These are phyloP conservation scores for Mesochorus sp. DNA, from an alignment of 2,888 invertebrate species.

Conservation along the genomic window DNA sequence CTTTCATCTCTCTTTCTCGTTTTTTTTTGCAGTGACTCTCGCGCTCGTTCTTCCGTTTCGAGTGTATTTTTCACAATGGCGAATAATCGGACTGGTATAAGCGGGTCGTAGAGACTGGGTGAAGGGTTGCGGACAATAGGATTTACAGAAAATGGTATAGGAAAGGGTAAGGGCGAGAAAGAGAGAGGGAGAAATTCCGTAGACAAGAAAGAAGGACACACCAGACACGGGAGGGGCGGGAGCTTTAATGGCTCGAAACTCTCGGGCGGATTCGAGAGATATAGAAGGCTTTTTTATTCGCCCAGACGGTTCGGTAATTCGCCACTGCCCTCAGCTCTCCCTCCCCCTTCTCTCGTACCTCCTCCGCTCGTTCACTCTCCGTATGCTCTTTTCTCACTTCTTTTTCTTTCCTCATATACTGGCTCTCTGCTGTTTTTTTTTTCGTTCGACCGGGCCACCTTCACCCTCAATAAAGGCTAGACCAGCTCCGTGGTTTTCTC, in stretches of 20 bases:
- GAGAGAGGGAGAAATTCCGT: not conserved
- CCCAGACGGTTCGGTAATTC: constrained; percentile 70
- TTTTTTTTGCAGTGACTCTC: constrained; percentile 37
- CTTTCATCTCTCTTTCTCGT: not conserved
- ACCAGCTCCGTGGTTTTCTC: not conserved
- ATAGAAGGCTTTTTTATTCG: constrained; percentile 69
- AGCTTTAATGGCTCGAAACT: constrained; percentile 70
- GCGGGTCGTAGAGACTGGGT: constrained; percentile 41
- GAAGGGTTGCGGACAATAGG: constrained; percentile 60
- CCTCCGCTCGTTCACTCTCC: constrained; percentile 15
- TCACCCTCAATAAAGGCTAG: constrained; percentile 6
- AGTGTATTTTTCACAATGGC: constrained; percentile 63
- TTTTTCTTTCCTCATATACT: constrained; percentile 31
- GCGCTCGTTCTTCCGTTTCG: constrained; percentile 59
- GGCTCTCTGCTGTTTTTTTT: constrained; percentile 15
- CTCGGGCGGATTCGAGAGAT: constrained; percentile 66
- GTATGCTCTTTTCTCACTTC: constrained; percentile 20
- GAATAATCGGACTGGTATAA: constrained; percentile 67
- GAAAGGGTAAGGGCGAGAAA: not conserved
- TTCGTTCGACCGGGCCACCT: not conserved
- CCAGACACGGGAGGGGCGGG: constrained; percentile 42
- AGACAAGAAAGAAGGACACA: constrained; percentile 22
- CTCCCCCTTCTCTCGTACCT: constrained; percentile 31
- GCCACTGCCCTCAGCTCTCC: constrained; percentile 62
- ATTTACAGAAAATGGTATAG: constrained; percentile 34